Conservation (phyloP, 2,888 invertebrate genomes). For the Scotopteryx bipunctaria region DNA sequence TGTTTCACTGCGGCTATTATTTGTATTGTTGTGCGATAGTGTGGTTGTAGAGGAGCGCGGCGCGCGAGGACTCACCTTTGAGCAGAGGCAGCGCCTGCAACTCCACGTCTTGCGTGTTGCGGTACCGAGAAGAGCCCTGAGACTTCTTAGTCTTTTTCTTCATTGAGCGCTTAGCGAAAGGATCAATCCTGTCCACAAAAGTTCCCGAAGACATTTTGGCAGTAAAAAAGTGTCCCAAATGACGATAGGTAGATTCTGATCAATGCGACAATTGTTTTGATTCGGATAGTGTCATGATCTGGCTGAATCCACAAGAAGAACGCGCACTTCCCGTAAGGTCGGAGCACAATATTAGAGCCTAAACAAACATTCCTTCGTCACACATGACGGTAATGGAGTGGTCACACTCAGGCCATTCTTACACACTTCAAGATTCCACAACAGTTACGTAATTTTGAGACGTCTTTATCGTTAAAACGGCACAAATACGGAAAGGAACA, state of each 20-base stretch:
- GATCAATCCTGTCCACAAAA: slow-evolving; percentile 99
- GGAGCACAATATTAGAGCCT: slow-evolving; percentile 80
- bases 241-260: slow-evolving; percentile 78
- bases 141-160: slow-evolving; percentile 99
- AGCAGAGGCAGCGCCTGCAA: slow-evolving; percentile 97
- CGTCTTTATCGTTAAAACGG: slow-evolving; percentile 79
- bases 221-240: slow-evolving; percentile 79
- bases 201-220: slow-evolving; percentile 90
- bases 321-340: slow-evolving; percentile 77
- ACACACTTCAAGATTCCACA: slow-evolving; percentile 82
- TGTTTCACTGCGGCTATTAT: too few species aligned
- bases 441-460: slow-evolving; percentile 83
- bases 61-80: slow-evolving; percentile 89
- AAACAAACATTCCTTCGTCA: slow-evolving; percentile 84
- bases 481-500: slow-evolving; percentile 79
- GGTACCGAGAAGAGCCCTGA: slow-evolving; percentile 99
- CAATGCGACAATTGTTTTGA: slow-evolving; percentile 79
- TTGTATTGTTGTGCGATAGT: neutral
- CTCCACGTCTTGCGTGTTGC: slow-evolving; percentile 99
- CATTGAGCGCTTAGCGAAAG: slow-evolving; percentile 98
- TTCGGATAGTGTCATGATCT: slow-evolving; percentile 81
- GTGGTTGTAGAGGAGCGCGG: slow-evolving; percentile 18
- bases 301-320: slow-evolving; percentile 75
- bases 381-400: slow-evolving; percentile 83
- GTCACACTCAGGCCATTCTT: slow-evolving; percentile 82